phyloP scores from a whole-genome alignment of 53 echinoderm and acorn worm species.

The Luidia sarsii region DNA sequence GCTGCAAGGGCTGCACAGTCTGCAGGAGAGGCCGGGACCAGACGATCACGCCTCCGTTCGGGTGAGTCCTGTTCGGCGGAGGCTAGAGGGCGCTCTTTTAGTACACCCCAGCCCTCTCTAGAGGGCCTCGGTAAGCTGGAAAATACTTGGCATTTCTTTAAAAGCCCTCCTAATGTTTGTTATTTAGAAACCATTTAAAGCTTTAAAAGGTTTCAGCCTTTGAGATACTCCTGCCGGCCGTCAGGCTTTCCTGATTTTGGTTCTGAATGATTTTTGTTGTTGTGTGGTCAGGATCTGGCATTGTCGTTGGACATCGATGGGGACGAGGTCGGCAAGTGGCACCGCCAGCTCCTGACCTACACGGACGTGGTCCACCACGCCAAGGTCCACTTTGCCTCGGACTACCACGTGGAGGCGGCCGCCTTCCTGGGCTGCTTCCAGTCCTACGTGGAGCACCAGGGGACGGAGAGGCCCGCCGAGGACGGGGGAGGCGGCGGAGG shows the following conservation, averaged over 20 bases:
- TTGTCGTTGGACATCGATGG: slow-evolving; percentile 53
- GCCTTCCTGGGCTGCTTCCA: slow-evolving; percentile 93
- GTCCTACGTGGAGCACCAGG: slow-evolving; percentile 59
- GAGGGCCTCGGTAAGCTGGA: no score
- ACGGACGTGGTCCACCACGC: slow-evolving; percentile 56
- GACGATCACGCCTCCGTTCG: slow-evolving; percentile 3
- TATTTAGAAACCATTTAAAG: no score
- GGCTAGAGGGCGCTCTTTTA: no score
- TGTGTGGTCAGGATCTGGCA: slow-evolving; percentile 79
- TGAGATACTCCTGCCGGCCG: no score
- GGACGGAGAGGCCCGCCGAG: slow-evolving; percentile 29
- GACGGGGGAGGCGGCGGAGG: slow-evolving; percentile 7
- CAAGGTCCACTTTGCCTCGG: slow-evolving; percentile 86
- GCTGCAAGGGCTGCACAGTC: slow-evolving; percentile 63
- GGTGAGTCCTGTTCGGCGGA: background rate
- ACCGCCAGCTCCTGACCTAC: slow-evolving; percentile 65
- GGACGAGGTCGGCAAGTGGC: slow-evolving; percentile 45
- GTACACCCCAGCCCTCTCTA: no score
- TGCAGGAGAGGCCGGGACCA: slow-evolving; percentile 28
- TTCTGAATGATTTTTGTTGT: no score
- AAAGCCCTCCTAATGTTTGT: no score
- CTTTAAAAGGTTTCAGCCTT: no score
- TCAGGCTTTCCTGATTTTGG: no score
- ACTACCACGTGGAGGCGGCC: slow-evolving; percentile 73
- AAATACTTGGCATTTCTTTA: no score